phyloP scores from a whole-genome alignment of 2,888 invertebrate species.

The Cetonia aurata region DNA sequence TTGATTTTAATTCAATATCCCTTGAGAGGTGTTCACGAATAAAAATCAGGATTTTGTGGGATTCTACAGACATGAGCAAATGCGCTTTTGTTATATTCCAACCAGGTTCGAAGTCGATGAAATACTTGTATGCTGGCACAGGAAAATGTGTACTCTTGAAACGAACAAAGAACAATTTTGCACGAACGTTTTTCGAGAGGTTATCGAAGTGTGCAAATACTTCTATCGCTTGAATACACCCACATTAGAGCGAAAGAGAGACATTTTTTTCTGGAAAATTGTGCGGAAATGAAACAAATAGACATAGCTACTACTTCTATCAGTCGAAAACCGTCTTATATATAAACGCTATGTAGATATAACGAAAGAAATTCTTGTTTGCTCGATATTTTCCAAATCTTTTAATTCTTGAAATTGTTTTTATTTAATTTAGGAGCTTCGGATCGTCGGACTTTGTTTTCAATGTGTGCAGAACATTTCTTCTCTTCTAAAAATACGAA shows the following conservation, averaged over 20 bases:
- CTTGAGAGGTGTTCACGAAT: background rate
- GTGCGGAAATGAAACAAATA: conserved; percentile 10
- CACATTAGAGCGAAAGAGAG: background rate
- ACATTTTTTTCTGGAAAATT: background rate
- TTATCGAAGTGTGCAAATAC: conserved; percentile 32
- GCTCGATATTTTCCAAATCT: conserved; percentile 2
- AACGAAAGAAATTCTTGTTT: conserved; percentile 5
- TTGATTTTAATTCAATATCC: background rate
- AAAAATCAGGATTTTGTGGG: background rate
- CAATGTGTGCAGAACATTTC: too few relatives aligned
- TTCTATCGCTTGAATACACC: conserved; percentile 21
- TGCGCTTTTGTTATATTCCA: conserved; percentile 7
- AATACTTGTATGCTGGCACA: conserved; percentile 16
- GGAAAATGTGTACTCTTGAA: background rate
- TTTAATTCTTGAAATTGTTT: conserved; percentile 3
- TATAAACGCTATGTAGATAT: background rate
- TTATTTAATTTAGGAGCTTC: background rate
- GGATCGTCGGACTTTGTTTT: background rate
- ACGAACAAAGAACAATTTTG: too few relatives aligned
- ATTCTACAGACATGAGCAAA: background rate
- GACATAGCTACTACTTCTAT: conserved; percentile 3
- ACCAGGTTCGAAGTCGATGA: conserved; percentile 24
- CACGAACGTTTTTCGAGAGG: conserved; percentile 12
- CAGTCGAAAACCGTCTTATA: background rate
- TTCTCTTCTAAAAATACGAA: background rate